Evolutionary conservation across 2,797 vertebrate genomes (phyloP).

Genomic region (Hafferia zeledoni): DNA sequence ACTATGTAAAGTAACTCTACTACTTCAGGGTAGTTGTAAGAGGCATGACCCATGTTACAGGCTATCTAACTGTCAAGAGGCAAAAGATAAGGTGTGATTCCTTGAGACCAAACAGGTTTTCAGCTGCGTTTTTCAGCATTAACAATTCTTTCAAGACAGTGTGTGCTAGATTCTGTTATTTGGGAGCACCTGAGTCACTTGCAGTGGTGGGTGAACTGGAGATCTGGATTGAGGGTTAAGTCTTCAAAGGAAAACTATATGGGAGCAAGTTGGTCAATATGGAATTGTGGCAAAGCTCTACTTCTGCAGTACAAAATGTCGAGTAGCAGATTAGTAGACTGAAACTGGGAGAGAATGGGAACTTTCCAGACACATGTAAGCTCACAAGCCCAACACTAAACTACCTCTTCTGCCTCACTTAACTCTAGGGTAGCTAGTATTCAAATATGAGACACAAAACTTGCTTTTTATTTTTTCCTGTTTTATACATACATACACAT

Average conservation of each 20-base stretch:
- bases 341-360: background rate
- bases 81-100: background rate
- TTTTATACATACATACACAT: background rate
- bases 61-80: background rate
- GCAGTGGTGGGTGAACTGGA: background rate
- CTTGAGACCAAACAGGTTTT: background rate
- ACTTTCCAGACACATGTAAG: background rate
- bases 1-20: background rate
- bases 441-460: background rate
- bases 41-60: background rate
- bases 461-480: background rate
- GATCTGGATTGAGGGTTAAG: background rate
- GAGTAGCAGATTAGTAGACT: background rate
- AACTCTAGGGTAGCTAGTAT: background rate
- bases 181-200: background rate
- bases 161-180: background rate
- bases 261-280: background rate
- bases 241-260: background rate
- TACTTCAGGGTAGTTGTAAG: background rate
- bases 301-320: background rate
- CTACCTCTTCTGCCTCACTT: background rate
- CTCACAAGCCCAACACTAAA: background rate
- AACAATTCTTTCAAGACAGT: background rate
- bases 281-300: background rate
- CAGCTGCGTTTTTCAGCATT: background rate